phyloP scores from a whole-genome alignment of 2,113 vertebrate genomes.

The Trachemys scripta region DNA sequence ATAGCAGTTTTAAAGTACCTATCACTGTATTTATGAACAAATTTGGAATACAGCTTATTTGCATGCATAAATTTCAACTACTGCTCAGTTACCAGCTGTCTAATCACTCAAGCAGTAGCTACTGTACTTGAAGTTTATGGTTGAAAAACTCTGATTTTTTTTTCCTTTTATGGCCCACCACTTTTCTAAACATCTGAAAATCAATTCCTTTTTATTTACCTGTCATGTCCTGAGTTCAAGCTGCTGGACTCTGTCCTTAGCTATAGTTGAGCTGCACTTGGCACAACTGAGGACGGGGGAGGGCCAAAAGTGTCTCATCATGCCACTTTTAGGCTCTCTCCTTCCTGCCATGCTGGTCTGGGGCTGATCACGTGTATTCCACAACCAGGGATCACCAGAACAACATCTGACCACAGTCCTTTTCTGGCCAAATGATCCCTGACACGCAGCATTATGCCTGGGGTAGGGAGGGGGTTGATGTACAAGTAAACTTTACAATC shows the following conservation, averaged over 20 bases:
- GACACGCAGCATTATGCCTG: not conserved
- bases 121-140: constrained; percentile 28
- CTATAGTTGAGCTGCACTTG: not conserved
- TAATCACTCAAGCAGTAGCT: constrained; percentile 57
- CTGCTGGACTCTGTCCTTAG: not conserved
- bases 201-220: not conserved
- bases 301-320: not conserved
- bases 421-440: not conserved
- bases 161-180: not conserved
- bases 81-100: constrained; percentile 59
- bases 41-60: constrained; percentile 66
- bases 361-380: not conserved
- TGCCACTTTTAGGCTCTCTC: not conserved
- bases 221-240: not conserved
- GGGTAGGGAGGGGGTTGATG: not conserved
- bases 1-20: constrained; percentile 47
- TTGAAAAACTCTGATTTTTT: constrained; percentile 8
- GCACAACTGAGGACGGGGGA: not conserved
- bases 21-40: constrained; percentile 28
- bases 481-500: not conserved
- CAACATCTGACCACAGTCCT: not conserved
- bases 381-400: not conserved
- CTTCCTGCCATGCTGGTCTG: not conserved
- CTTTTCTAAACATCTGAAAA: not conserved
- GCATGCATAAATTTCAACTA: constrained; percentile 76